These are phyloP conservation scores for Pelochelys cantorii DNA, from an alignment of 2,797 vertebrate species.

Conservation along the genomic window DNA sequence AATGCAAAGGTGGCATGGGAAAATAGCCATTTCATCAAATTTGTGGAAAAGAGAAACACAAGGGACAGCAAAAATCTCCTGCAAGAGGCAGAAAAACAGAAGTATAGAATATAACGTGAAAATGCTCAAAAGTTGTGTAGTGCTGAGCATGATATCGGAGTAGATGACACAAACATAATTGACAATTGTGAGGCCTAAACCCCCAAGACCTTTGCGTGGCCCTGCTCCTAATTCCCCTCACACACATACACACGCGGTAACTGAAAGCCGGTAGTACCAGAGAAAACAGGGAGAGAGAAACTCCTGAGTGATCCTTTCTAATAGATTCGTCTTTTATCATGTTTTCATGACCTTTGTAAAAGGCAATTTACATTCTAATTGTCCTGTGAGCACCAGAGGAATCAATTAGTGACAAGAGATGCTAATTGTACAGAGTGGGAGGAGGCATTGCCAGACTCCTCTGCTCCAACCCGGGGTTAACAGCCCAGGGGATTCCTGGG, in stretches of 20 bases:
- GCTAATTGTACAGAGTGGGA: constrained; percentile 76
- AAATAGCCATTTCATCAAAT: not conserved
- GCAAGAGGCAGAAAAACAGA: constrained; percentile 33
- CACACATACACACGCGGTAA: not conserved
- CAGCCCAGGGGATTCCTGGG: constrained; percentile 53
- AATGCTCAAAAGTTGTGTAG: constrained; percentile 37
- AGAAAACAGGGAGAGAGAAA: not conserved
- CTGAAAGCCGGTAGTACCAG: not conserved
- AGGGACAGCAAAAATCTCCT: not conserved
- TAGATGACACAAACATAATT: constrained; percentile 37
- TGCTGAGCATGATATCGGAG: not conserved
- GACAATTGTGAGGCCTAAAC: constrained; percentile 18
- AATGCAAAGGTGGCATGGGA: constrained; percentile 14
- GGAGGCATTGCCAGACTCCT: constrained; percentile 50
- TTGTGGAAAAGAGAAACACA: not conserved
- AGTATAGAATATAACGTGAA: constrained; percentile 21
- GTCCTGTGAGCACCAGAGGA: constrained; percentile 80
- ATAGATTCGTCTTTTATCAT: constrained; percentile 81
- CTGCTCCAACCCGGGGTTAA: constrained; percentile 60
- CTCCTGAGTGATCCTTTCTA: constrained; percentile 65
- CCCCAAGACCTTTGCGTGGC: not conserved
- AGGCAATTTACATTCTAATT: constrained; percentile 85
- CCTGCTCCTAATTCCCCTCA: not conserved
- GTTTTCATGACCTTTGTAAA: constrained; percentile 83
- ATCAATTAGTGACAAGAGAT: constrained; percentile 82